These are phyloP conservation scores for Syndactyla subalaris DNA, from an alignment of 2,797 vertebrate species.

Conservation along the genomic window DNA sequence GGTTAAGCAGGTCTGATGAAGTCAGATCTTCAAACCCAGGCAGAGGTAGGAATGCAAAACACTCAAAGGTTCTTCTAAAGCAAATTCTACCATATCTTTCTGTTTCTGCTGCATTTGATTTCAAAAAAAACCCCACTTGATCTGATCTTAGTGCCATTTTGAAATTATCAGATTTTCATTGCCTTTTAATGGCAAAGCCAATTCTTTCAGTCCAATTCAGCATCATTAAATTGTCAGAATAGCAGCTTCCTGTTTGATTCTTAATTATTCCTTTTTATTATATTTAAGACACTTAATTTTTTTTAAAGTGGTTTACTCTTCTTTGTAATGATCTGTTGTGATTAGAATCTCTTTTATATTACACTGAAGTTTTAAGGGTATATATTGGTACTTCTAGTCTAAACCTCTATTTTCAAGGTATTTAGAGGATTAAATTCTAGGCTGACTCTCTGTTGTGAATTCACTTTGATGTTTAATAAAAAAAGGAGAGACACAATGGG, in stretches of 20 bases:
- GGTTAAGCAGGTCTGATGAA: neutral
- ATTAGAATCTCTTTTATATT: constrained; percentile 82
- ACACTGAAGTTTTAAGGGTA: constrained; percentile 75
- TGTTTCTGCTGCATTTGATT: neutral
- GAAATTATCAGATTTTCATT: constrained; percentile 59
- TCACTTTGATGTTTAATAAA: constrained; percentile 70
- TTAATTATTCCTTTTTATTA: constrained; percentile 84
- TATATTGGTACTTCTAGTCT: constrained; percentile 69
- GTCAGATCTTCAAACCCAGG: neutral
- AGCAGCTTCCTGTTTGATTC: constrained; percentile 80
- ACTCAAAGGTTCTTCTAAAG: neutral
- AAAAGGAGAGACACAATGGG: constrained; percentile 63
- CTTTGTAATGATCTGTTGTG: constrained; percentile 84
- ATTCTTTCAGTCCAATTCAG: constrained; percentile 77
- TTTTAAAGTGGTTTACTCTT: constrained; percentile 78
- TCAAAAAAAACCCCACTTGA: neutral
- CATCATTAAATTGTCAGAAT: constrained; percentile 81
- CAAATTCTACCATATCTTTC: neutral
- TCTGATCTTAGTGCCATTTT: constrained; percentile 54
- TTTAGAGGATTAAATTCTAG: constrained; percentile 77
- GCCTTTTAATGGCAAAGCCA: constrained; percentile 62
- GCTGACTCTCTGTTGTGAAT: constrained; percentile 77
- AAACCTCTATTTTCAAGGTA: constrained; percentile 74
- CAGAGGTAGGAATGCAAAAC: neutral
- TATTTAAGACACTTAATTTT: constrained; percentile 78